A percentile compares a stretch with the other conserved stretches of the same genome.
These are phyloP conservation scores for Metaphire vulgaris DNA, from an alignment of 1,140 invertebrate genomes.

Conservation along the genomic window DNA sequence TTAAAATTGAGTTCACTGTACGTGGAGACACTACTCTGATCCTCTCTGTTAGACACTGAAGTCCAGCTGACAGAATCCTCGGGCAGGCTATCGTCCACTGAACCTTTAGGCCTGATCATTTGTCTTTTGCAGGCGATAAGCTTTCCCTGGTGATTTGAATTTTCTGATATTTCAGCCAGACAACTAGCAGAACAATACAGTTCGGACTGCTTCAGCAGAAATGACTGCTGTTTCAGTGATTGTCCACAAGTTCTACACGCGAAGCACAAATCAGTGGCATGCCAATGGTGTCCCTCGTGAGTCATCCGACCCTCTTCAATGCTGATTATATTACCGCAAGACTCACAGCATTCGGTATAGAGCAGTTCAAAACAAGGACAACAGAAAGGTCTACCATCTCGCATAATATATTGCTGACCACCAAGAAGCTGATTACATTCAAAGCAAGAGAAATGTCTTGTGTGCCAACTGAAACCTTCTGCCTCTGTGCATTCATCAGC, in stretches of 20 bases:
- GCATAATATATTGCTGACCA: conserved; percentile 94
- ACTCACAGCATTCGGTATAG: conserved; percentile 94
- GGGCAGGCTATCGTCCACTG: background rate
- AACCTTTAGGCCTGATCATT: background rate
- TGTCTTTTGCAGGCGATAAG: background rate
- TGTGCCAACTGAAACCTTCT: conserved; percentile 95
- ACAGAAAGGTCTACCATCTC: conserved; percentile 86
- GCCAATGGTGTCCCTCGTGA: conserved; percentile 97
- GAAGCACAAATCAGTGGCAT: conserved; percentile 90
- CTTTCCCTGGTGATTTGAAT: background rate
- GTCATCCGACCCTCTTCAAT: conserved; percentile 95
- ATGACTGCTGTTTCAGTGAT: conserved; percentile 85
- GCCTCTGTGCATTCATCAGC: conserved; percentile 98
- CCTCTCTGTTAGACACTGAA: background rate
- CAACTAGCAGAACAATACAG: conserved; percentile 71
- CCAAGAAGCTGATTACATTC: conserved; percentile 90
- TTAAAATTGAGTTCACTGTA: background rate
- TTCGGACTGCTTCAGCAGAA: conserved; percentile 80
- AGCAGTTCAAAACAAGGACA: conserved; percentile 86
- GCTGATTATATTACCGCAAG: conserved; percentile 89
- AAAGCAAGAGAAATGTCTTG: conserved; percentile 94
- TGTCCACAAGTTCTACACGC: conserved; percentile 84
- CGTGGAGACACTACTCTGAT: background rate
- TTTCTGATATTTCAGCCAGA: conserved; percentile 25
- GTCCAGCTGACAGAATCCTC: background rate